These are phyloP conservation scores for Gryllus bimaculatus DNA, from an alignment of 1,140 invertebrate genomes.

Conservation along the genomic window DNA sequence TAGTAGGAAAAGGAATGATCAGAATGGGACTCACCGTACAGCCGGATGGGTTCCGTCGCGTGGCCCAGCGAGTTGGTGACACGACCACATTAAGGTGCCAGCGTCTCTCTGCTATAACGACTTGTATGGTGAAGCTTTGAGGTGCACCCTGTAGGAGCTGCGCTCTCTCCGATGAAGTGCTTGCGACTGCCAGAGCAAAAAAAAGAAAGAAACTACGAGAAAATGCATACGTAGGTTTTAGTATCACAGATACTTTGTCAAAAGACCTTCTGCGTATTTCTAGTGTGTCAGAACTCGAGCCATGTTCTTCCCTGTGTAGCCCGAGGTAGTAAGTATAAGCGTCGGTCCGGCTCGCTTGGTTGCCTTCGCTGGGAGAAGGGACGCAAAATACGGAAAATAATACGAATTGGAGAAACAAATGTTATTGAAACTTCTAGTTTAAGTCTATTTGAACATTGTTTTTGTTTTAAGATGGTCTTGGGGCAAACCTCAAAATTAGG, in stretches of 20 bases:
- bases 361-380: no score
- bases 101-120: slow-evolving; percentile 52
- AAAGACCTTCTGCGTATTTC: background rate
- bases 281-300: background rate
- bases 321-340: no score
- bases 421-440: no score
- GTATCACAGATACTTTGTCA: background rate
- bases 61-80: slow-evolving; percentile 61
- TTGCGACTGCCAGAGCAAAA: slow-evolving; percentile 30
- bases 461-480: no score
- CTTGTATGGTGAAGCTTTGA: slow-evolving; percentile 50
- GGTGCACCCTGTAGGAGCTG: slow-evolving; percentile 34
- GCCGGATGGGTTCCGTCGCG: slow-evolving; percentile 53
- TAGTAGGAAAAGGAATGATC: no score
- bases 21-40: slow-evolving; percentile 49
- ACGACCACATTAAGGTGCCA: slow-evolving; percentile 63
- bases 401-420: no score
- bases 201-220: background rate
- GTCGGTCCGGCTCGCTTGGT: no score
- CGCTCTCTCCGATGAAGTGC: slow-evolving; percentile 37
- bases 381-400: no score
- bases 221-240: background rate
- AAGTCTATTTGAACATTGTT: no score
- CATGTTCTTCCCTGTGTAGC: background rate
- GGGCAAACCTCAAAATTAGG: no score